Base-by-base conservation (phyloP, 2,113 vertebrate species). In the Lota lota region DNA sequence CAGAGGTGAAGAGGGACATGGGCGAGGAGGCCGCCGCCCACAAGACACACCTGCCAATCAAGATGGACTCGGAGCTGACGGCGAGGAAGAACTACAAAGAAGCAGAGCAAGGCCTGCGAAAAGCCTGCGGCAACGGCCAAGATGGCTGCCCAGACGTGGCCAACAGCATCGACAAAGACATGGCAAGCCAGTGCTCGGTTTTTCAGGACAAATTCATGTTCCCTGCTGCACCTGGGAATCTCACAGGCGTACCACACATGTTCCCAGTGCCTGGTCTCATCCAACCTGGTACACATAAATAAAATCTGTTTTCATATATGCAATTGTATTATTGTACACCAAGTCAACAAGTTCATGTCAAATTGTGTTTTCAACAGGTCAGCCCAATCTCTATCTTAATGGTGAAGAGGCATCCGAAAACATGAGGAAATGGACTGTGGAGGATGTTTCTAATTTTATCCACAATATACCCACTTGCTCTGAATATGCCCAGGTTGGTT, bases 371-470 rank as follows among this genome's bases (percentile, higher is more conserved):
- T 72, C 78, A 64, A 64, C 79, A 99, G 95, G 91, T 74, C 70
- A 90, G 63, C 86, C 89, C 5, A 86, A 90, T 70, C 84, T 94
- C 64, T 93, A 93, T 76, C 77, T 95, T 22, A 93, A 91, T 17
- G 88, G 92, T 16, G 93, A 94, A 53, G 92, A 92, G 16, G 84
- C 92, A 22, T 90, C 95, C 11, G 95, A 95, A 83, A 94, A 97
- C 83, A 90, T 97, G 59, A 92, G 93, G 78, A 98, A 97, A 79
- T 99, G 97, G 97, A 94, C 92, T 0, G 90, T 95, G 28, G 94
- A 95, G 18, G 96, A 99, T 0, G 97, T 99, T 3, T 93, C 92
- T 79, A 92, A 82, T 88, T 99, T 99, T 73, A 91, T 99, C 33
- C 77, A 79, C 60, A 92, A 83, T 67, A 95, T 98, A 56, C 95